These are phyloP conservation scores for Lacanobia wlatinum DNA, from an alignment of 2,888 invertebrate genomes.

Conservation along the genomic window DNA sequence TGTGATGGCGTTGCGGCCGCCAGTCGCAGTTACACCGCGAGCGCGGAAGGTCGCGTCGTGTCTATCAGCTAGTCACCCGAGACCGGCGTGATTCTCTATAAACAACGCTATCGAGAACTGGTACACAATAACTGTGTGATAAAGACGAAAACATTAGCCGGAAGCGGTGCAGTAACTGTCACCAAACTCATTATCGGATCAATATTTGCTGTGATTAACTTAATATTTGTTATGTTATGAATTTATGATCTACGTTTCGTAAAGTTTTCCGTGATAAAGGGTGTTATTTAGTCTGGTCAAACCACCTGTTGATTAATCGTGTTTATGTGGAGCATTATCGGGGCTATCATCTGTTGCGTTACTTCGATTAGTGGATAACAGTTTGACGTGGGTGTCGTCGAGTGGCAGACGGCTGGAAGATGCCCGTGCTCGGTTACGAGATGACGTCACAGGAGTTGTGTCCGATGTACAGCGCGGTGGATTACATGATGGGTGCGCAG, in stretches of 20 bases:
- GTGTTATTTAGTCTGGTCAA: slow-evolving; percentile 74
- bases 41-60: slow-evolving; percentile 77
- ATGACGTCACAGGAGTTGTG: slow-evolving; percentile 84
- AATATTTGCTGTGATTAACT: slow-evolving; percentile 74
- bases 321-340: slow-evolving; percentile 70
- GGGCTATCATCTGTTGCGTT: slow-evolving; percentile 69
- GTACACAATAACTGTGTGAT: slow-evolving; percentile 74
- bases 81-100: slow-evolving; percentile 75
- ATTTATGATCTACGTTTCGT: slow-evolving; percentile 57
- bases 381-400: slow-evolving; percentile 72
- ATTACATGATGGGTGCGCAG: slow-evolving; percentile 76
- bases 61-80: slow-evolving; percentile 57
- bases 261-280: slow-evolving; percentile 66
- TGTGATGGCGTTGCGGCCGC: slow-evolving; percentile 67
- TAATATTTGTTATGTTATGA: slow-evolving; percentile 55
- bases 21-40: slow-evolving; percentile 77
- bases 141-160: slow-evolving; percentile 82
- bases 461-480: slow-evolving; percentile 77
- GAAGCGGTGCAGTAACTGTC: slow-evolving; percentile 66
- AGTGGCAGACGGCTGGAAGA: slow-evolving; percentile 78
- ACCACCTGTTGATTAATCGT: slow-evolving; percentile 79
- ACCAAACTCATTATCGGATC: slow-evolving; percentile 64
- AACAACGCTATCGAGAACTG: slow-evolving; percentile 78
- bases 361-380: slow-evolving; percentile 74
- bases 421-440: slow-evolving; percentile 86